Percentiles rank a stretch among this genome's conserved stretches.
Evolutionary conservation across 2,888 invertebrate genomes (phyloP).

Genomic region (Hyles lineata): DNA sequence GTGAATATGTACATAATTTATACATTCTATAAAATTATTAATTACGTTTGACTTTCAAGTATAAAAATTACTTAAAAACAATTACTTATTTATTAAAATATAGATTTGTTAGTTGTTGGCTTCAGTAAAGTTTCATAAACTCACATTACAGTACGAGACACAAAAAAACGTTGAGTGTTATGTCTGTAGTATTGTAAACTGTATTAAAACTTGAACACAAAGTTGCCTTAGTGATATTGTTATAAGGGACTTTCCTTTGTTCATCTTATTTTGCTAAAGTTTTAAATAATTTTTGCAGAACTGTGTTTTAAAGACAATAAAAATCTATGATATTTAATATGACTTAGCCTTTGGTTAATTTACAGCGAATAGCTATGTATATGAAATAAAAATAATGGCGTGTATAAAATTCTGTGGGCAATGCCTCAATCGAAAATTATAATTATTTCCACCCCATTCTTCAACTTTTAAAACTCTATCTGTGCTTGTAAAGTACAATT

Average conservation of each 20-base stretch:
- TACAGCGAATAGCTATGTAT: too few species aligned
- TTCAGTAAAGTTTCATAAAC: neutral
- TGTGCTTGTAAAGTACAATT: too few species aligned
- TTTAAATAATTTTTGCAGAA: neutral
- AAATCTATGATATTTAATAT: too few species aligned
- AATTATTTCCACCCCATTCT: too few species aligned
- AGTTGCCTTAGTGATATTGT: neutral
- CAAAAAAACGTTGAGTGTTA: neutral
- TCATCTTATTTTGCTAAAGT: neutral
- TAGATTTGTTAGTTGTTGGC: neutral
- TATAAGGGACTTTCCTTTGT: neutral
- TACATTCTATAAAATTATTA: too few species aligned
- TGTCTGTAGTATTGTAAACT: constrained; percentile 13
- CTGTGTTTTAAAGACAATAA: too few species aligned
- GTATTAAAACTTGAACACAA: constrained; percentile 2
- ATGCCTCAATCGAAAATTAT: too few species aligned
- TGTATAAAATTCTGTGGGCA: too few species aligned
- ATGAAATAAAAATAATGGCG: too few species aligned
- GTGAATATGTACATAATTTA: too few species aligned
- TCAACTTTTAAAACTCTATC: too few species aligned
- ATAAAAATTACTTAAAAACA: neutral
- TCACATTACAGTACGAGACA: neutral
- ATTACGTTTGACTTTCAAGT: neutral
- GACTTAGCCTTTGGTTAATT: too few species aligned
- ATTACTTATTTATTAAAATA: neutral